Evolutionary conservation across 2,888 invertebrate genomes (phyloP), one percentile per base, ranked within the genome.

Genomic region (Xestia sexstrigata): DNA sequence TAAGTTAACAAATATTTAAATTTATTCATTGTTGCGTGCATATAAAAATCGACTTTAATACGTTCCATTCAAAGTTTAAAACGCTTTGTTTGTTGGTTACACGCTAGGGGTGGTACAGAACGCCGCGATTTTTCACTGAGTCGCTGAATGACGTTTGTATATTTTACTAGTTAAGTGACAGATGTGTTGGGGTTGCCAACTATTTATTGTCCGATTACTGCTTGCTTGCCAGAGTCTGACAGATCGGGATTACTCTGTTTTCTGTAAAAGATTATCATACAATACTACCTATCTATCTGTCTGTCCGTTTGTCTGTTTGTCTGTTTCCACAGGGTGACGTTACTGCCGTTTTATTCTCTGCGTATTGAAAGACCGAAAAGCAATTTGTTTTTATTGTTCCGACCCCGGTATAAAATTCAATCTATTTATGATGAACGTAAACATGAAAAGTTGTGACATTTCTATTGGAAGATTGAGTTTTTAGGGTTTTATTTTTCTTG

Each of bases 1-100:
- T 96, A 96, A 96, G 93, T 96, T 96, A 95, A 96, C 96, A 96
- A 96, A 96, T 95, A 96, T 96, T 96, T 96, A 95, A 96, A 96
- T 96, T 96, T 96, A 96, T 95, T 95, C 96, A 91, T 89, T 83
- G 88, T 76, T 73, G 74, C 69, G 68, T 67, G 84, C 92, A 91
- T 90, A 91, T 89, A 83, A 93, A 92, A 92, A 90, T 92, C 82
- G 81, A 93, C 95, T 90, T 86, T 95, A 92, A 87, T 74, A 39
- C 75, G 79, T 49, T 76, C 66, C 68, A 23, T 66, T 75, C 87
- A 88, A 85, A 88, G 89, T 84, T 84, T 67, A 79, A 72, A 84
- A 88, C 86, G 71, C 76, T 84, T 82, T 81, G 82, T 76, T 80
- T 82, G 84, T 70, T 81, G 78, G 69, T 74, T 83, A 82, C 77